Base-by-base conservation (phyloP, 2,113 vertebrate genomes). In the Pardalotus punctatus region DNA sequence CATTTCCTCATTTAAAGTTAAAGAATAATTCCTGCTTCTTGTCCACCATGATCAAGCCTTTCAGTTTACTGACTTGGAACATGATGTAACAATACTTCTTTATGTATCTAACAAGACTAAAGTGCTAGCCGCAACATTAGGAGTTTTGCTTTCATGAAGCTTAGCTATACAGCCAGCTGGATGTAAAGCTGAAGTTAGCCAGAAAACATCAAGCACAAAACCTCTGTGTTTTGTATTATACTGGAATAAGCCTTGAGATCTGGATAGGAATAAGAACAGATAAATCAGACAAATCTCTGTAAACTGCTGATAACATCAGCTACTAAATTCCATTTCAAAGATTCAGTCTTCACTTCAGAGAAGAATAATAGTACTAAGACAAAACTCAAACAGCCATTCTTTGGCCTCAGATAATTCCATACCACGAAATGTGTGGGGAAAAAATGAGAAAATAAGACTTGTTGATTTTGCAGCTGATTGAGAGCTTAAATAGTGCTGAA, bases 381-480 rank as follows among this genome's bases (percentile, higher is more conserved):
- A 43, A 20, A 51, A 66, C 25, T 47, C 54, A 57, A 88, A 72
- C 18, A 79, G 1, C 2, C 2, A 4, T 54, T 3, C 7, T 72
- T 81, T 35, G 6, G 3, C 12, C 87, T 93, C 51, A 51, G 33
- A 36, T 31, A 48, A 53, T 56, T 73, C 10, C 25, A 43, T 25
- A 28, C 1, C 14, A 36, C 24, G 5, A 84, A 57, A 40, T 10
- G 14, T 11, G 13, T 9, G 8, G 4, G 6, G 2, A 1, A 12
- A 12, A 23, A 25, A 14, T 6, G 4, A 25, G 8, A 35, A 86
- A 48, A 40, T 16, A 74, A 61, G 35, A 28, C 29, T 35, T 7
- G 1, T 28, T 42, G 24, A 73, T 81, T 31, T 73, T 33, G 9
- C 40, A 61, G 12, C 4, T 48, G 25, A 48, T 6, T 33, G 17